Base-by-base conservation (phyloP, 2,888 invertebrate genomes). In the Leucoma salicis region DNA sequence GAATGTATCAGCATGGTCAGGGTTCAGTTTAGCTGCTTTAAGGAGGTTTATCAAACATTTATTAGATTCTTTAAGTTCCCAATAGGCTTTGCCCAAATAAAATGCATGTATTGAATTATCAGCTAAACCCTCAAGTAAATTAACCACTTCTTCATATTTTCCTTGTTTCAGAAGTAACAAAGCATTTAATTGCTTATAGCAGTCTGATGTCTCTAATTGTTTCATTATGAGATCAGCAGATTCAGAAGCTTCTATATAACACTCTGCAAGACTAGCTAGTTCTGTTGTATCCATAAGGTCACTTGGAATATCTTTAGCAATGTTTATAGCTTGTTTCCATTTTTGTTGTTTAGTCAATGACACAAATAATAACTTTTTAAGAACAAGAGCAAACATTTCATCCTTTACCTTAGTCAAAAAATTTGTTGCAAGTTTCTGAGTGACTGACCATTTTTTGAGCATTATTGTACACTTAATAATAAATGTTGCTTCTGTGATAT, bases 1-100 rank as follows among this genome's bases (percentile, higher is more conserved):
- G 74, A 96, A 96, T 54, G 94, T 94, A 36, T 92, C 90, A 59
- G 93, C 92, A 79, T 94, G 92, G 64, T 94, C 92, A n/a, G 95
- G 92, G 71, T 96, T 93, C 8, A 93, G 74, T 74, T 95, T 93
- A 1, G 93, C 93, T 34, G 94, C 92, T 87, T 92, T 94, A 3
- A 95, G 74, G 60, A 95, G 91, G 49, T 91, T 91, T 45, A 91
- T 81, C 21, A 94, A 80, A 53, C 93, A 91, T 52, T 93, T 91
- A 21, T 92, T 89, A 76, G 90, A 91, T 44, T 93, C 79, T 29
- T 90, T 75, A 12, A 91, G 65, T 63, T 91, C 79, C 91, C 92
- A 93, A 70, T 92, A 91, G 39, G 93, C 84, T 64, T 85, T 82
- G 1, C 93, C 94, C 36, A 93, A 78, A 68, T 91, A 90, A 43